Base-by-base conservation (phyloP, 2,888 invertebrate genomes). In the Odontothrips loti region DNA sequence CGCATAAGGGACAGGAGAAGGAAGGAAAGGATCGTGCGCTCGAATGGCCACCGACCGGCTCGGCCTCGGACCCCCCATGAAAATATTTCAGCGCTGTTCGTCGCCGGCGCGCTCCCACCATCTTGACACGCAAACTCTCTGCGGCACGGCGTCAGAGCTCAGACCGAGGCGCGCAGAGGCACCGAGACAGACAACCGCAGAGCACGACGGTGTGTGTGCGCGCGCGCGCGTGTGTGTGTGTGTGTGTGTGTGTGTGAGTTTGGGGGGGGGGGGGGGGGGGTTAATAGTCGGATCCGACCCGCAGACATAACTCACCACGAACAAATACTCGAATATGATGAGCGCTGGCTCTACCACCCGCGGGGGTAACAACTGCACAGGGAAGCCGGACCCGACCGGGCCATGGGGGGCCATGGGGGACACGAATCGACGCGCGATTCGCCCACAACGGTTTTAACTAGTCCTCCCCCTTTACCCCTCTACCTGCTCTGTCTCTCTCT, bases 1-100 rank as follows among this genome's bases (percentile, higher is more conserved):
- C 68, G 68, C 68, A 75, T 75, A 75, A 75, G 68, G 68, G 68
- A 75, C 68, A 23, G 68, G 68, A 75, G n/a, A n/a, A n/a, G n/a
- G n/a, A n/a, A 11, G 58, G 58, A 58, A 6, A 58, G 68, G 68
- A 75, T 75, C 68, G 68, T 10, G 27, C 68, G 23, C 68, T 27
- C 23, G 23, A 27, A 27, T 75, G 68, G 68, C 68, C 27, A 6
- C 68, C 27, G 68, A n/a, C 68, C 68, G 23, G 68, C 27, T 58
- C 17, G 15, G 20, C 58, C 34, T 4, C 34, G 34, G 34, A 43
- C 34, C 58, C n/a, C 58, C 15, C 58, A 17, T 58, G 17, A 17
- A 58, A 17, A 58, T 58, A 58, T 58, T 17, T 58, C 20, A 58
- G 58, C 58, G n/a, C 15, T 10, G 20, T 51, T 51, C 10, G 34